A percentile compares a stretch with the other conserved stretches of the same genome.
Evolutionary conservation across 1,140 invertebrate species (phyloP).

Genomic region (Protaetia brevitarsis): DNA sequence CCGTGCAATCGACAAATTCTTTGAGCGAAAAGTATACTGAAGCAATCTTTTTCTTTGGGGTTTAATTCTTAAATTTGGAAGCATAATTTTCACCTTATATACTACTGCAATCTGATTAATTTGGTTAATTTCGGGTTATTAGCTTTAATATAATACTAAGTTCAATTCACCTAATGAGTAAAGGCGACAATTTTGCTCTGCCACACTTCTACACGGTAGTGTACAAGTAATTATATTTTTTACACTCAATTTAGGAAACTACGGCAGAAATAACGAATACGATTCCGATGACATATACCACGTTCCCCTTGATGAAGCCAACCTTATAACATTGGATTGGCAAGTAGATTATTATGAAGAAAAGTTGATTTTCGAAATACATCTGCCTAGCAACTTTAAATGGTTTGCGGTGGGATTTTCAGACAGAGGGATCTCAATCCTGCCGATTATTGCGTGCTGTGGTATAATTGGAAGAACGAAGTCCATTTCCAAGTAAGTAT

Average conservation of each 20-base stretch:
- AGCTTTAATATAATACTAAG: too few species aligned
- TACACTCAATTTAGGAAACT: not conserved
- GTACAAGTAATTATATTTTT: not conserved
- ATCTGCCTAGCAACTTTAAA: constrained; percentile 48
- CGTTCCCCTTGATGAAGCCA: constrained; percentile 40
- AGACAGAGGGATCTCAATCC: constrained; percentile 73
- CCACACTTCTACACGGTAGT: too few species aligned
- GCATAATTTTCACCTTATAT: too few species aligned
- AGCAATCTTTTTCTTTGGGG: too few species aligned
- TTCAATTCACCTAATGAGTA: too few species aligned
- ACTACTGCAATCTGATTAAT: too few species aligned
- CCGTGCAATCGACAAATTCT: too few species aligned
- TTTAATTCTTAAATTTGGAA: too few species aligned
- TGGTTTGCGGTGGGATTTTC: constrained; percentile 94
- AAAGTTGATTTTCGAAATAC: constrained; percentile 53
- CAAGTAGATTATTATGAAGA: constrained; percentile 49
- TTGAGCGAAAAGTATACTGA: too few species aligned
- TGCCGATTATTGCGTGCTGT: constrained; percentile 84
- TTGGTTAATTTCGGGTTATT: too few species aligned
- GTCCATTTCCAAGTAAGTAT: constrained; percentile 67
- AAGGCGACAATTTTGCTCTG: too few species aligned
- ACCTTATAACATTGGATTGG: constrained; percentile 41
- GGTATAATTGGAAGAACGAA: constrained; percentile 64
- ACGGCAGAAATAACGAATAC: not conserved
- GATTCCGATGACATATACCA: constrained; percentile 39